Evolutionary conservation across 2,888 invertebrate species (phyloP), one percentile per base, ranked within the genome.

Genomic region (Tinea trinotella): DNA sequence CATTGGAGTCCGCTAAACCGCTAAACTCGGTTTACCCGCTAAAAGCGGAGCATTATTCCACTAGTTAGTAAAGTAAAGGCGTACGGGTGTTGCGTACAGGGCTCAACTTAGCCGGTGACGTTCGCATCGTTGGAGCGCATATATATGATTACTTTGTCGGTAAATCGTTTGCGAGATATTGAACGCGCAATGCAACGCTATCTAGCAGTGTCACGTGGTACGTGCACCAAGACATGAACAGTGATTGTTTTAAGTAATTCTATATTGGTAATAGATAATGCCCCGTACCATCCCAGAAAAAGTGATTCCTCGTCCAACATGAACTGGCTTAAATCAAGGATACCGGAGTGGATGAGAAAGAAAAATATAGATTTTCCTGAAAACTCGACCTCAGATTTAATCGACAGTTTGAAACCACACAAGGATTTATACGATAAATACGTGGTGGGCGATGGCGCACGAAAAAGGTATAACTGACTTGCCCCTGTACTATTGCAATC

Each of bases 181-280:
- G n/a, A n/a, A n/a, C n/a, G n/a, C n/a, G n/a, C n/a, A n/a, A n/a
- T n/a, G n/a, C n/a, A n/a, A n/a, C n/a, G n/a, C n/a, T n/a, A n/a
- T n/a, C n/a, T n/a, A n/a, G n/a, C n/a, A n/a, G n/a, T n/a, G n/a
- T n/a, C n/a, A n/a, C n/a, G n/a, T n/a, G n/a, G n/a, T n/a, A n/a
- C n/a, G n/a, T n/a, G n/a, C n/a, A 53, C 34, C n/a, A 53, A 9
- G 36, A 53, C 34, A 48, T 54, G 54, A 48, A 54, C 12, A n/a
- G 46, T 10, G 12, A 48, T 10, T 20, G 35, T 46, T 54, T 34
- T 49, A 35, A 54, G 49, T 35, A 54, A 46, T 19, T 44, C 46
- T 20, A 24, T 54, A 3, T 15, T 53, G 13, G 53, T 53, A 3
- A 53, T 35, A 53, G 36, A 53, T 15, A 53, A 53, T 53, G 53